phyloP scores from a whole-genome alignment of 2,888 invertebrate genomes.

The Caenorhabditis sinica region DNA sequence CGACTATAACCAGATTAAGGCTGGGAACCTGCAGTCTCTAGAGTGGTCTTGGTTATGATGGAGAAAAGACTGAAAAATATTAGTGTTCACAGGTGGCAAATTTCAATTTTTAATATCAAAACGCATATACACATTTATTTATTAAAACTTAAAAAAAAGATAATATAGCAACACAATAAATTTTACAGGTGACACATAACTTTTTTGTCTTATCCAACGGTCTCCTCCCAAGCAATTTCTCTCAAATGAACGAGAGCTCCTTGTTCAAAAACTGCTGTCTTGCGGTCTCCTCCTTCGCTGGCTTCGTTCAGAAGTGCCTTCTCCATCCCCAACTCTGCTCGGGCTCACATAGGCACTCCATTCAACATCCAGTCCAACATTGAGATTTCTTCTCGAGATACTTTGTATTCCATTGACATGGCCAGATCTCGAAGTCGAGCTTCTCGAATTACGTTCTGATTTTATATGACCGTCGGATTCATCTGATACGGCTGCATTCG shows the following conservation, averaged over 20 bases:
- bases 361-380: conserved; percentile 77
- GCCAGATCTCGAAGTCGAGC: conserved; percentile 29
- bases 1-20: no score
- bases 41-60: no score
- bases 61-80: no score
- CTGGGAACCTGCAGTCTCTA: no score
- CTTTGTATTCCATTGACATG: conserved; percentile 23
- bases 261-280: conserved; percentile 59
- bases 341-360: conserved; percentile 74
- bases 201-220: conserved; percentile 81
- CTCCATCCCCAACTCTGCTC: conserved; percentile 60
- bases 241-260: conserved; percentile 67
- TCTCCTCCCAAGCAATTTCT: conserved; percentile 71
- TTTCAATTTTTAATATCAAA: no score
- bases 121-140: no score
- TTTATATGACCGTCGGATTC: conserved; percentile 49
- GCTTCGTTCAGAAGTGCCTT: background rate
- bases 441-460: conserved; percentile 47
- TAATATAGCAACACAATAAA: no score
- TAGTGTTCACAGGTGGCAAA: no score
- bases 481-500: conserved; percentile 70
- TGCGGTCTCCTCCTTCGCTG: conserved; percentile 7
- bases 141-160: no score
- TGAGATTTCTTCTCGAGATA: conserved; percentile 23
- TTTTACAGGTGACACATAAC: no score